Evolutionary conservation across 2,888 invertebrate species (phyloP).

Genomic region (Rugalucina vietnamica): DNA sequence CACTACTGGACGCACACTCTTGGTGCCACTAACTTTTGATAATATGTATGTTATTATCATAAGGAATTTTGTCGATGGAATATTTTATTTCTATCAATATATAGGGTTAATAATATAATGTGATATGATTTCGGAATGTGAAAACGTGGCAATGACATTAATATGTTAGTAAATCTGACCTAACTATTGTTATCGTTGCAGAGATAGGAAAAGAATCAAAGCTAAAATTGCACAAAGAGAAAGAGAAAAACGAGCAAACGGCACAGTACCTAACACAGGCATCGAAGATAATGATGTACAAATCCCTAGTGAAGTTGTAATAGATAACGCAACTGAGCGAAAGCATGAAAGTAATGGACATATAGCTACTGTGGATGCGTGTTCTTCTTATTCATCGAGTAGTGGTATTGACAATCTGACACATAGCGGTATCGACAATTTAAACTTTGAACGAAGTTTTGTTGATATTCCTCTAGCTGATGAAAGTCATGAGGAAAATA

Average conservation of each 20-base stretch:
- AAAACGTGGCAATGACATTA: too few relatives aligned
- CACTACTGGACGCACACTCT: too few relatives aligned
- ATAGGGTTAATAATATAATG: too few relatives aligned
- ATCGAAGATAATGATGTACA: slow-evolving; percentile 30
- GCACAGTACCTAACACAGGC: slow-evolving; percentile 10
- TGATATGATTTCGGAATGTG: too few relatives aligned
- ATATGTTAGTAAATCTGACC: too few relatives aligned
- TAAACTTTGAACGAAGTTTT: slow-evolving; percentile 44
- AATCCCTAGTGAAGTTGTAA: neutral
- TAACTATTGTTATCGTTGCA: slow-evolving; percentile 42
- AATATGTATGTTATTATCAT: too few relatives aligned
- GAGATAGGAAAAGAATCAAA: slow-evolving; percentile 65
- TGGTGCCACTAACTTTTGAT: too few relatives aligned
- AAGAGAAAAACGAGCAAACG: slow-evolving; percentile 32
- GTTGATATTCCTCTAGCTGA: slow-evolving; percentile 33
- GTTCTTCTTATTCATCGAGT: neutral
- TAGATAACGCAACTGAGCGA: too few relatives aligned
- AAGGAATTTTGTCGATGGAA: too few relatives aligned
- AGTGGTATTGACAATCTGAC: neutral
- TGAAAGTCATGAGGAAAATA: neutral
- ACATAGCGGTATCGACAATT: slow-evolving; percentile 48
- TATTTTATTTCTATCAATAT: too few relatives aligned
- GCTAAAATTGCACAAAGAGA: slow-evolving; percentile 53
- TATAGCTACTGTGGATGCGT: neutral
- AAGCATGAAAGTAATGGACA: neutral